phyloP scores from a whole-genome alignment of 2,888 invertebrate genomes.

The Phorcus lineatus region DNA sequence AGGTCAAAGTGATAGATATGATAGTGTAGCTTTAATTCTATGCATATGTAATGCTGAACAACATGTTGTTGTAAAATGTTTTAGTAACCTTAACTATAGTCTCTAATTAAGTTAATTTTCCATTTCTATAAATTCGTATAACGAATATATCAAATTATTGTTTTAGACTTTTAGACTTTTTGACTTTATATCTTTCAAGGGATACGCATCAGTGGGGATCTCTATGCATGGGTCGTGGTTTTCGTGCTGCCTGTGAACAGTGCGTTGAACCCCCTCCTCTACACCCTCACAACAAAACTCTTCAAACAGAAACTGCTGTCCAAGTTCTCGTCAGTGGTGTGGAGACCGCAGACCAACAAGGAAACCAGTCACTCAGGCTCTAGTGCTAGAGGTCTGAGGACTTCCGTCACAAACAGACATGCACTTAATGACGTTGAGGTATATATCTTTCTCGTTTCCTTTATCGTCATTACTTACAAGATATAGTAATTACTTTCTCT shows the following conservation, averaged over 20 bases:
- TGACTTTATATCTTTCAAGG: slow-evolving; percentile 32
- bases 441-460: background rate
- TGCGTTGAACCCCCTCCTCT: slow-evolving; percentile 51
- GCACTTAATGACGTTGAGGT: slow-evolving; percentile 5
- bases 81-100: no score
- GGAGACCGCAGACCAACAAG: slow-evolving; percentile 30
- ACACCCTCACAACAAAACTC: slow-evolving; percentile 49
- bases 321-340: slow-evolving; percentile 45
- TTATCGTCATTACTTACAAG: background rate
- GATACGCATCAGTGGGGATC: slow-evolving; percentile 37
- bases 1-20: no score
- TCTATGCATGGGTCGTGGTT: slow-evolving; percentile 54
- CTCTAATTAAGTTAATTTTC: no score
- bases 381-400: slow-evolving; percentile 27
- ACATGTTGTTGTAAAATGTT: no score
- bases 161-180: background rate
- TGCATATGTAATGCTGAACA: no score
- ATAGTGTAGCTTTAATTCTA: no score
- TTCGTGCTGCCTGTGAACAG: slow-evolving; percentile 54
- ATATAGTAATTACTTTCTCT: no score
- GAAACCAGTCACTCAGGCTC: slow-evolving; percentile 28
- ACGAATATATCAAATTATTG: no score
- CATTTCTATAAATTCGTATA: no score
- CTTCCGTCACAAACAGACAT: background rate
- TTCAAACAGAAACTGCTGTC: slow-evolving; percentile 49